Percentiles rank a stretch among this genome's conserved stretches.
phyloP scores from a whole-genome alignment of 2,888 invertebrate species.

The Xylota sylvarum region DNA sequence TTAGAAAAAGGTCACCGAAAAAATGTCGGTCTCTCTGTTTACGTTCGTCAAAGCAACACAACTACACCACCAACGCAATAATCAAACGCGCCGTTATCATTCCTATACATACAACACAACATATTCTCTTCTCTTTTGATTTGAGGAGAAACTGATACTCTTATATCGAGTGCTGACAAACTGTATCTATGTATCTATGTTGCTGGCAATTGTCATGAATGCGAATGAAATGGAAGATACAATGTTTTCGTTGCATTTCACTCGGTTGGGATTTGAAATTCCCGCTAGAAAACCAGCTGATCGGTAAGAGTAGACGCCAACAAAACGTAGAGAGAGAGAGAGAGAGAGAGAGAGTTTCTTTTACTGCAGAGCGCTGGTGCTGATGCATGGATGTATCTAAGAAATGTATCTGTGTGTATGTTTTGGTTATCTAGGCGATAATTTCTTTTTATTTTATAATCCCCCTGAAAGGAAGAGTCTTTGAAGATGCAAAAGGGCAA shows the following conservation, averaged over 20 bases:
- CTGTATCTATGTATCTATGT: conserved; percentile 18
- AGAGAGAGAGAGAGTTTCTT: not conserved
- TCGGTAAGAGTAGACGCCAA: not conserved
- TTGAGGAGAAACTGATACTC: conserved; percentile 38
- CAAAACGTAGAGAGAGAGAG: not conserved
- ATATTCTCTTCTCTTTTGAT: conserved; percentile 6
- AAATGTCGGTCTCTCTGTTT: conserved; percentile 57
- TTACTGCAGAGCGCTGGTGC: not conserved
- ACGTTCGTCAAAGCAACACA: conserved; percentile 34
- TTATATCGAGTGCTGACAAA: conserved; percentile 2
- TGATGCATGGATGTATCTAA: not conserved
- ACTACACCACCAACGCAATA: conserved; percentile 3
- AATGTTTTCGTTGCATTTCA: conserved; percentile 72
- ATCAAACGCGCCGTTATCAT: conserved; percentile 41
- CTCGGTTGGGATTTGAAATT: conserved; percentile 35
- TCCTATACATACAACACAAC: not conserved
- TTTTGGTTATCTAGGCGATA: conserved; percentile 27
- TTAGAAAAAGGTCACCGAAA: conserved; percentile 59
- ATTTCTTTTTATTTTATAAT: conserved; percentile 41
- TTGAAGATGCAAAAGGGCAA: conserved; percentile 3
- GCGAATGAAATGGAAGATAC: conserved; percentile 42
- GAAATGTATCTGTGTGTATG: conserved; percentile 2
- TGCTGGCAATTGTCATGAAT: conserved; percentile 7
- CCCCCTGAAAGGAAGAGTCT: conserved; percentile 53
- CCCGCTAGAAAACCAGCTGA: conserved; percentile 73